Conservation (phyloP, 2,797 vertebrate genomes). For the Fringilla coelebs region DNA sequence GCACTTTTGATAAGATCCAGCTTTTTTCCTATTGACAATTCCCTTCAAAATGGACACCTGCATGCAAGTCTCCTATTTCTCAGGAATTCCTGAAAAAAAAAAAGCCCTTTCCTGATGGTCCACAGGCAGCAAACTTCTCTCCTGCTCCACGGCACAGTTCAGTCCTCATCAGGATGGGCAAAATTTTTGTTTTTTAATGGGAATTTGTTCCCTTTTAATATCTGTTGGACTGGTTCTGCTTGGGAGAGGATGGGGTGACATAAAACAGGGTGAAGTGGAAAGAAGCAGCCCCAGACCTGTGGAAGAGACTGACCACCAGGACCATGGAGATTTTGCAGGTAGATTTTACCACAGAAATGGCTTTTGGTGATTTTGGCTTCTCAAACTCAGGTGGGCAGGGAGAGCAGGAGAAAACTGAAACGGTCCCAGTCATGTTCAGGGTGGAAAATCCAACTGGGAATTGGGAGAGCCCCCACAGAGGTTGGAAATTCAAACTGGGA, state of each 20-base stretch:
- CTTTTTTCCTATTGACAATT: not conserved
- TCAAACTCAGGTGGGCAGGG: not conserved
- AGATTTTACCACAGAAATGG: not conserved
- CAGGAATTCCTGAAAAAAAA: not conserved
- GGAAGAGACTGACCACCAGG: not conserved
- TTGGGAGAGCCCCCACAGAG: not conserved
- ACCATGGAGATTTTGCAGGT: not conserved
- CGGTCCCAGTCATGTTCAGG: not conserved
- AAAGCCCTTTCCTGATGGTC: not conserved
- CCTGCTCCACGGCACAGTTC: not conserved
- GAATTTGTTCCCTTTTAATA: accelerated
- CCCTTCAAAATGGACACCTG: not conserved
- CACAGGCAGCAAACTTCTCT: not conserved
- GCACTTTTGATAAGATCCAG: not conserved
- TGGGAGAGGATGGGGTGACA: not conserved
- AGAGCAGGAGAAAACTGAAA: not conserved
- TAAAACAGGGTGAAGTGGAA: not conserved
- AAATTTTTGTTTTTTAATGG: accelerated
- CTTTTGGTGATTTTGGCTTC: not conserved
- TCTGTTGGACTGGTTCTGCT: not conserved
- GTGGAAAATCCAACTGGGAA: not conserved
- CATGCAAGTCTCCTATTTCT: not conserved
- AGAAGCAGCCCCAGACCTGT: not conserved
- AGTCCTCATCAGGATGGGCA: not conserved
- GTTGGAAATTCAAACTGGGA: not conserved